Base-by-base conservation (phyloP, 2,888 invertebrate genomes). In the Branchellion lobata region DNA sequence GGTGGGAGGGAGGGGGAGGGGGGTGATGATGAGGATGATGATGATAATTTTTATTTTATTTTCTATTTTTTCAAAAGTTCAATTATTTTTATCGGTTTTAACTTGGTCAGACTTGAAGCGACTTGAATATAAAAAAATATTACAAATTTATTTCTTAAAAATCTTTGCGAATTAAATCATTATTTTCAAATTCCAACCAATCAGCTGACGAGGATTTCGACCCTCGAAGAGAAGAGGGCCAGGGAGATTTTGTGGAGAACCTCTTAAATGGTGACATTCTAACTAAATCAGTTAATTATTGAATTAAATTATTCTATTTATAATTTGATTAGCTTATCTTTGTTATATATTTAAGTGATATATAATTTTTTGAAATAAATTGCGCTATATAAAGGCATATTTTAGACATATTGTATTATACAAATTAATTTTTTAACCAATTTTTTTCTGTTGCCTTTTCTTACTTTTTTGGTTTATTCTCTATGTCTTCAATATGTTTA, bases 151-250 rank as follows among this genome's bases (percentile, higher is more conserved):
- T n/a, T n/a, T n/a, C n/a, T n/a, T n/a, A n/a, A n/a, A n/a, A n/a
- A 57, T 57, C 21, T 5, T 18, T 57, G n/a, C n/a, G 3, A 57
- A 18, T 18, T 14, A 14, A 14, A 57, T 57, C 21, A 57, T 57
- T 57, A 57, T 57, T 57, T n/a, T n/a, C n/a, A n/a, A n/a, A n/a
- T n/a, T n/a, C n/a, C n/a, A n/a, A n/a, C n/a, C n/a, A n/a, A 57
- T 18, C n/a, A 57, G 61, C 61, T 14, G 61, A 57, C 21, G 61
- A 57, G 61, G 61, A 57, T n/a, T 57, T 57, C 21, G 61, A 57
- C n/a, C 61, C 61, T 14, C 21, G 61, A n/a, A 8, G 61, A n/a
- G 61, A 57, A 24, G 61, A 57, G 24, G 61, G 61, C 11, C 61
- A 57, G 61, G 61, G 61, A 5, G 61, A 57, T 24, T 24, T 24